Conservation (phyloP, 2,797 vertebrate species). For the Scarus forsteni region DNA sequence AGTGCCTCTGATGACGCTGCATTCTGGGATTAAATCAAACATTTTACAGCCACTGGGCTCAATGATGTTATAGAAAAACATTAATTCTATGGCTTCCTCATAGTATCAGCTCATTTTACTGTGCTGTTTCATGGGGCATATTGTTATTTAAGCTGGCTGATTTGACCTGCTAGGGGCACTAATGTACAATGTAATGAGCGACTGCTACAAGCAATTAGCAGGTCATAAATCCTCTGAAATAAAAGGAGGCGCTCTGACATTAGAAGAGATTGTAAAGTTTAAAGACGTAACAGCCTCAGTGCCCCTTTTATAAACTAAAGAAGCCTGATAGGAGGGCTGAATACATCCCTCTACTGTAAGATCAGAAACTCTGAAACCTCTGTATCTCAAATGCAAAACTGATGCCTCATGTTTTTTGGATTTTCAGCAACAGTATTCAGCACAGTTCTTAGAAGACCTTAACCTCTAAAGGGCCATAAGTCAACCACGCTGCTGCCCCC, state of each 20-base stretch:
- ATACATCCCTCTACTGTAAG: background rate
- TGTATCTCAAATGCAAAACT: background rate
- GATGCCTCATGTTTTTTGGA: too few species aligned
- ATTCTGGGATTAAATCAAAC: conserved; percentile 2
- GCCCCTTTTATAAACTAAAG: background rate
- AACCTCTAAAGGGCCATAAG: background rate
- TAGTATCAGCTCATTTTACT: background rate
- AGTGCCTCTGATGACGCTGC: conserved; percentile 22
- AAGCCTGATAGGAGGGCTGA: background rate
- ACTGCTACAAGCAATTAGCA: conserved; percentile 21
- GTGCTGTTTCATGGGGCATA: conserved; percentile 15
- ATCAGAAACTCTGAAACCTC: background rate
- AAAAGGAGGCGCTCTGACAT: conserved; percentile 11
- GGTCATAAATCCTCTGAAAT: conserved; percentile 39
- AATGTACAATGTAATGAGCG: conserved; percentile 19
- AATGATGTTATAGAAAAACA: background rate
- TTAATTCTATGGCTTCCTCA: background rate
- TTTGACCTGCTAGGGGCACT: conserved; percentile 17
- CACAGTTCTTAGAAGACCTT: background rate
- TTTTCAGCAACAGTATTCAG: background rate
- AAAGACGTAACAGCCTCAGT: background rate
- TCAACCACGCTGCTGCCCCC: background rate
- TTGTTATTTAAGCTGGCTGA: conserved; percentile 20
- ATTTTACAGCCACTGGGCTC: background rate
- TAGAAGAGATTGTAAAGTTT: conserved; percentile 8